These are phyloP conservation scores for Colletes collaris DNA, from an alignment of 2,888 invertebrate species.

Conservation along the genomic window DNA sequence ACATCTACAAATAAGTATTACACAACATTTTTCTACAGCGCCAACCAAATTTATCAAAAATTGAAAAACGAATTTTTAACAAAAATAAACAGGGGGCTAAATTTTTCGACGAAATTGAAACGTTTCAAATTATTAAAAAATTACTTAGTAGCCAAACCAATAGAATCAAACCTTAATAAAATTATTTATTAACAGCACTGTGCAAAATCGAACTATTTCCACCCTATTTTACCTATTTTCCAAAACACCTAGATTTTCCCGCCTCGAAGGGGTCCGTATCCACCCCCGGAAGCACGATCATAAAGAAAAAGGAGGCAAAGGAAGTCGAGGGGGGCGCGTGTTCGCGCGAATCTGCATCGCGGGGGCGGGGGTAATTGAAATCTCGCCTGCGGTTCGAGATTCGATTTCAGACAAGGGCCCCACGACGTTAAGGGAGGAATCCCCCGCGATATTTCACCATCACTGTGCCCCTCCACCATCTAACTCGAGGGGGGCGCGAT, in stretches of 20 bases:
- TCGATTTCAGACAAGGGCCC: slow-evolving; percentile 73
- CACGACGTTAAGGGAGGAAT: slow-evolving; percentile 38
- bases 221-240: not conserved
- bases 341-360: slow-evolving; percentile 49
- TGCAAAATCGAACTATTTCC: not conserved
- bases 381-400: slow-evolving; percentile 69
- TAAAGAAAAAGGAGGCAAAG: not conserved
- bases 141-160: too few species aligned
- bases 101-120: too few species aligned
- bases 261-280: not conserved
- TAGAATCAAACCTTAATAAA: too few species aligned
- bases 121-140: too few species aligned
- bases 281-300: not conserved
- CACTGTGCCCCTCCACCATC: not conserved
- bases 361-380: slow-evolving; percentile 70
- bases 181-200: too few species aligned
- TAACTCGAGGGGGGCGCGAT: not conserved
- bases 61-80: too few species aligned
- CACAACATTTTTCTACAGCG: too few species aligned
- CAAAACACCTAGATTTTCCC: not conserved
- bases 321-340: not conserved
- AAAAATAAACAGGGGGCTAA: too few species aligned
- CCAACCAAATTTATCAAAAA: too few species aligned
- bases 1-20: too few species aligned
- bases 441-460: not conserved